Conservation (phyloP, 2,797 vertebrate genomes). For the Psittacula echo region DNA sequence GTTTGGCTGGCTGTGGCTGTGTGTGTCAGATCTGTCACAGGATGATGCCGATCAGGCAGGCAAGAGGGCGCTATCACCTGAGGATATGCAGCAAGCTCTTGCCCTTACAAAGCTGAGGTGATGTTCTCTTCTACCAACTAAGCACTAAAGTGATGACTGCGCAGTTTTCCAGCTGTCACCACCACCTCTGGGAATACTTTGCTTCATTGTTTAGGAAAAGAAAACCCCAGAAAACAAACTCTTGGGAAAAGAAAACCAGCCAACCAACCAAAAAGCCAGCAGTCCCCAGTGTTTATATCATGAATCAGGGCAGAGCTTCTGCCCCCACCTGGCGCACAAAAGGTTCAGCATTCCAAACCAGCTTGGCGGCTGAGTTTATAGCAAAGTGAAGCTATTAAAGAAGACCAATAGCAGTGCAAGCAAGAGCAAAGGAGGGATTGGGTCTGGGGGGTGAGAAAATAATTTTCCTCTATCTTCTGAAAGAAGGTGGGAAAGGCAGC, state of each 20-base stretch:
- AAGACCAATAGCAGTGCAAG: not conserved
- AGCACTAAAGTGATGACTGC: not conserved
- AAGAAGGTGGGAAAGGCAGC: not conserved
- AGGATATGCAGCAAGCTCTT: not conserved
- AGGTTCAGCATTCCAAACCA: not conserved
- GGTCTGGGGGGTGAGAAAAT: not conserved
- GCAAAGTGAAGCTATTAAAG: not conserved
- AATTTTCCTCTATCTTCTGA: not conserved
- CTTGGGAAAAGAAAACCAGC: rapidly evolving
- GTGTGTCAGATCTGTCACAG: not conserved
- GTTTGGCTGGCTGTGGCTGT: not conserved
- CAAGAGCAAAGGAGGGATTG: not conserved
- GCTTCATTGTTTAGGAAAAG: not conserved
- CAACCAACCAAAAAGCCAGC: rapidly evolving
- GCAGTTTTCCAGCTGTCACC: not conserved
- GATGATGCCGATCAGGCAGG: not conserved
- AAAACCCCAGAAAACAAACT: not conserved
- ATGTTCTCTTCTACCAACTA: not conserved
- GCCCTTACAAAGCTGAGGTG: not conserved
- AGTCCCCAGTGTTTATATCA: not conserved
- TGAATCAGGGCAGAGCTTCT: not conserved
- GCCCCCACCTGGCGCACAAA: not conserved
- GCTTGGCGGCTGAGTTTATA: not conserved
- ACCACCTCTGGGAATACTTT: not conserved
- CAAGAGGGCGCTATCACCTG: not conserved